phyloP scores from a whole-genome alignment of 2,888 invertebrate genomes.

The Peribatodes rhomboidaria region DNA sequence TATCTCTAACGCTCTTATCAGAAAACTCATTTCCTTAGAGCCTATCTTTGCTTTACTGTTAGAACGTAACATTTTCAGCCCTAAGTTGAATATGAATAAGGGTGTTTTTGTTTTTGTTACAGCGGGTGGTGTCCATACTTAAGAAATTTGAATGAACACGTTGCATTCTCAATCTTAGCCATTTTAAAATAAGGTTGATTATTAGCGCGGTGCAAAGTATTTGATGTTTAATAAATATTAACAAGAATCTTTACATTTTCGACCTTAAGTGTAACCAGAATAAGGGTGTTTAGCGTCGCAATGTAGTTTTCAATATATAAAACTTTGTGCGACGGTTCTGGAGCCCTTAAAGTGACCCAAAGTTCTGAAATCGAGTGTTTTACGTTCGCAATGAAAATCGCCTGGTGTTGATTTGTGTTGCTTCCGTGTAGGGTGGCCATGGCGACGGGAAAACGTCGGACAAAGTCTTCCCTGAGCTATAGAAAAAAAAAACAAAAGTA shows the following conservation, averaged over 20 bases:
- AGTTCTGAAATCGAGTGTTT: slow-evolving; percentile 50
- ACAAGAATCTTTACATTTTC: background rate
- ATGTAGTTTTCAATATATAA: slow-evolving; percentile 51
- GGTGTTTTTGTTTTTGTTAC: background rate
- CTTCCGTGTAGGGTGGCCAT: slow-evolving; percentile 43
- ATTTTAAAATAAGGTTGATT: background rate
- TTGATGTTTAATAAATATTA: background rate
- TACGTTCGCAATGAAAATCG: slow-evolving; percentile 39
- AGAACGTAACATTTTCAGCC: too few relatives aligned
- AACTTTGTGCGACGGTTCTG: slow-evolving; percentile 55
- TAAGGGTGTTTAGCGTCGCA: slow-evolving; percentile 36
- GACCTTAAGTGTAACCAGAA: slow-evolving; percentile 1
- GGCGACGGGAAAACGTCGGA: background rate
- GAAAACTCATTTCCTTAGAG: slow-evolving; percentile 54
- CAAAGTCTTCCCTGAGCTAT: background rate
- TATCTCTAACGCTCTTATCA: slow-evolving; percentile 55
- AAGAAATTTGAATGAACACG: background rate
- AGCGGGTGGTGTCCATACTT: background rate
- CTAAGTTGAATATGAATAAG: background rate
- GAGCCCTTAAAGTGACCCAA: slow-evolving; percentile 55
- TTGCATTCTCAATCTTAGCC: background rate
- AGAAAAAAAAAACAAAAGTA: background rate
- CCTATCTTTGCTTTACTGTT: slow-evolving; percentile 39
- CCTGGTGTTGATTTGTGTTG: slow-evolving; percentile 42
- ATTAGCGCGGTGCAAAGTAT: background rate